Evolutionary conservation across 2,888 invertebrate species (phyloP).

Genomic region (Cyrtodaria siliqua): DNA sequence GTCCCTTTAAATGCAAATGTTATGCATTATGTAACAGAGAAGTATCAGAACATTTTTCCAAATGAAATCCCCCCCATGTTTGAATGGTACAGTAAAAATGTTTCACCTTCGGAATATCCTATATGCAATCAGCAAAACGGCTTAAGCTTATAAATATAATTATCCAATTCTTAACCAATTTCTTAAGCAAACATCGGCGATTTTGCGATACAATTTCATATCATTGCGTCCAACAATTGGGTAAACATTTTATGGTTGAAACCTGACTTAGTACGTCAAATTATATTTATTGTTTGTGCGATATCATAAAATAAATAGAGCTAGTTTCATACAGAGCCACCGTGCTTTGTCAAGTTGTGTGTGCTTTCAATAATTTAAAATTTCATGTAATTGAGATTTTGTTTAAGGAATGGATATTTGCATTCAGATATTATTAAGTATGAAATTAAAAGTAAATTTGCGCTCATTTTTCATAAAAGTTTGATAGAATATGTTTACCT

Average conservation of each 20-base stretch:
- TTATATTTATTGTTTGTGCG: constrained; percentile 39
- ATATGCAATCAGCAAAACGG: no score
- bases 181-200: constrained; percentile 21
- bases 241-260: constrained; percentile 11
- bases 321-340: constrained; percentile 1
- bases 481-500: constrained; percentile 30
- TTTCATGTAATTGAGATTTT: constrained; percentile 20
- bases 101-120: no score
- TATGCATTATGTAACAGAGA: constrained; percentile 37
- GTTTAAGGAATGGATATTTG: constrained; percentile 30
- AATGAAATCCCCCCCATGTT: constrained; percentile 35
- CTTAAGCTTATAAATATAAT: constrained; percentile 16
- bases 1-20: constrained; percentile 51
- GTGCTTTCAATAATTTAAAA: constrained; percentile 48
- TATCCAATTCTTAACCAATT: constrained; percentile 21
- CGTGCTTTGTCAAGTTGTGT: constrained; percentile 12
- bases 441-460: constrained; percentile 65
- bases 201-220: constrained; percentile 35
- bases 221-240: constrained; percentile 23
- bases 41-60: constrained; percentile 37
- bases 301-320: constrained; percentile 56
- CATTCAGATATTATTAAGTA: constrained; percentile 52
- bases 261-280: constrained; percentile 18
- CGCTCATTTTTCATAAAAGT: constrained; percentile 20
- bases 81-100: constrained; percentile 13